Evolutionary conservation across 2,888 invertebrate species (phyloP).

Genomic region (Theodoxus fluviatilis): DNA sequence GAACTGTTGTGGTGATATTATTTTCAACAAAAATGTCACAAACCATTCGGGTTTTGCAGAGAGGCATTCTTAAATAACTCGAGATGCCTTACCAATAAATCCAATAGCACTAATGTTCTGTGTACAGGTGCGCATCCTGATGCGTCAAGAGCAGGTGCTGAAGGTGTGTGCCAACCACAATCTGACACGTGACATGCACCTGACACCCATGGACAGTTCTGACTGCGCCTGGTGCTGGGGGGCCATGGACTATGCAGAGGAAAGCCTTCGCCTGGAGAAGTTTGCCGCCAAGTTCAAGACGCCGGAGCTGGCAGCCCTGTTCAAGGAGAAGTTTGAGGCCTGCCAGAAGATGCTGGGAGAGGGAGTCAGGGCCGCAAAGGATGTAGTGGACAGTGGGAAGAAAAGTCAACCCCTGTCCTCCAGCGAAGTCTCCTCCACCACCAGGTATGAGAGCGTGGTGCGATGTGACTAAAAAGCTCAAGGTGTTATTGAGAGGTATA

Average conservation of each 20-base stretch:
- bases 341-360: conserved; percentile 37
- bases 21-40: no score
- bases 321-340: conserved; percentile 74
- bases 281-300: conserved; percentile 85
- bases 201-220: conserved; percentile 72
- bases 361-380: not conserved
- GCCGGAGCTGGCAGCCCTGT: conserved; percentile 76
- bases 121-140: conserved; percentile 78
- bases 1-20: no score
- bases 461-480: no score
- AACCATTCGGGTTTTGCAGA: no score
- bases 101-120: conserved; percentile 77
- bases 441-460: not conserved
- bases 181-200: conserved; percentile 77
- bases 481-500: no score
- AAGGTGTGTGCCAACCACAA: conserved; percentile 93
- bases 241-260: conserved; percentile 81
- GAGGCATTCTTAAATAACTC: no score
- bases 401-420: not conserved
- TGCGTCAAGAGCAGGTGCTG: conserved; percentile 88
- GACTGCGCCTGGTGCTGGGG: conserved; percentile 70
- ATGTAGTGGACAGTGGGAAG: no score
- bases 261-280: conserved; percentile 74
- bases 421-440: no score
- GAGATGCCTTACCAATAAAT: no score